Conservation (phyloP, 2,888 invertebrate species). For the Malachius bipustulatus region DNA sequence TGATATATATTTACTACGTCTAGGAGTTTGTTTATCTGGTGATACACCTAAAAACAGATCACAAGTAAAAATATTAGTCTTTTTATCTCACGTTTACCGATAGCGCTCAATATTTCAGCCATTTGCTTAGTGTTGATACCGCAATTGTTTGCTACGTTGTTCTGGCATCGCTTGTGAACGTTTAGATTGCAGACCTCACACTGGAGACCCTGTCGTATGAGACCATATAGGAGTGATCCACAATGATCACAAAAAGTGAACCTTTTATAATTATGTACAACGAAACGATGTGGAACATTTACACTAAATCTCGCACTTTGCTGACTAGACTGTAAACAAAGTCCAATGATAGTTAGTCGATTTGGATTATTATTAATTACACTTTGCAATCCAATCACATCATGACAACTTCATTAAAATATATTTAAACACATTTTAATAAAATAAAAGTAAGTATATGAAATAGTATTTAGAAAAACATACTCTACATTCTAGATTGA, state of each 20-base stretch:
- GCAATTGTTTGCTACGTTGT: conserved; percentile 98
- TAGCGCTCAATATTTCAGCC: conserved; percentile 83
- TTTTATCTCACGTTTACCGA: conserved; percentile 51
- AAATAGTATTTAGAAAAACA: too few species aligned
- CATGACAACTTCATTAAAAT: too few species aligned
- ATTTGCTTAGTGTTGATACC: conserved; percentile 95
- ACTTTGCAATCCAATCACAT: too few species aligned
- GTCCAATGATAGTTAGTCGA: too few species aligned
- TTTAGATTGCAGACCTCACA: conserved; percentile 95
- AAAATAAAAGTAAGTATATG: too few species aligned
- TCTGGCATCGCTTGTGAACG: conserved; percentile 97
- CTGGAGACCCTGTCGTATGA: conserved; percentile 92
- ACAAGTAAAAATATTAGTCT: neutral
- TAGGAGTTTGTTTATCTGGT: conserved; percentile 68
- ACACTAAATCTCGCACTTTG: conserved; percentile 81
- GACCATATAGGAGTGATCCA: conserved; percentile 92
- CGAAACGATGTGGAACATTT: conserved; percentile 94
- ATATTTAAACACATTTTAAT: too few species aligned
- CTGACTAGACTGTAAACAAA: conserved; percentile 34
- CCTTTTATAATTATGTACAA: conserved; percentile 91
- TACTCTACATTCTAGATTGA: too few species aligned
- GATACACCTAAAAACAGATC: conserved; percentile 44
- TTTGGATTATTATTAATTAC: conserved; percentile 3
- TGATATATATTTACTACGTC: conserved; percentile 41
- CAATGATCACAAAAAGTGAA: conserved; percentile 99